Base-by-base conservation (phyloP, 2,113 vertebrate genomes). In the Todiramphus chloris region DNA sequence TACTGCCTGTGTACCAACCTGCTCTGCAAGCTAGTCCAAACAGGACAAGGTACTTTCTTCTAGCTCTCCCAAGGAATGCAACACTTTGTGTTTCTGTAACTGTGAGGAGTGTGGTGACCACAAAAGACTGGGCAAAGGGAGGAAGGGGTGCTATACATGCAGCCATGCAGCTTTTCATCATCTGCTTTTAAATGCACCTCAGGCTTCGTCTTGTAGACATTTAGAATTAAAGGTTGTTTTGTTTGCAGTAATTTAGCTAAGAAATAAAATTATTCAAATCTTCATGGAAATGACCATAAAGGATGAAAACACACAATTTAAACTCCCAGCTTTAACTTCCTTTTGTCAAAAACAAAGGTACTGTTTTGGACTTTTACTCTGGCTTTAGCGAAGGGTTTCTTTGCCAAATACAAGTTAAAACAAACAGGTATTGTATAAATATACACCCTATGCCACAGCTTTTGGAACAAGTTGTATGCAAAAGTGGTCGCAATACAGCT, bases 81-180 rank as follows among this genome's bases (percentile, higher is more conserved):
- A 13, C 6, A 30, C 7, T 41, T 60, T 2, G 5, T 23, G 46
- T 53, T 88, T 85, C 50, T 66, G 3, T 66, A 48, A n/a, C 21
- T 56, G 9, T 20, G 5, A 50, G 20, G 41, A 70, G 18, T 46
- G 15, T 56, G 35, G 12, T 31, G 27, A 60, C 44, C 27, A 25
- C 31, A 43, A 37, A 74, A 53, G 21, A 14, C 1, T 24, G 27
- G 16, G 12, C 67, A 64, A 77, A 66, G 27, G 20, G 20, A 79
- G n/a, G 7, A 73, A n/a, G 17, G 10, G 19, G 12, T 74, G 13
- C 16, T 56, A 18, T 19, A 51, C 10, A 25, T 0, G 0, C 15
- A 50, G 43, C 23, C n/a, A 41, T 43, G 25, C 16, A 46, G 1
- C 13, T 89, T 73, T 69, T 41, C 9, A 53, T 66, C 5, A 23